Base-by-base conservation (phyloP, 2,797 vertebrate species). In the Semaprochilodus insignis region DNA sequence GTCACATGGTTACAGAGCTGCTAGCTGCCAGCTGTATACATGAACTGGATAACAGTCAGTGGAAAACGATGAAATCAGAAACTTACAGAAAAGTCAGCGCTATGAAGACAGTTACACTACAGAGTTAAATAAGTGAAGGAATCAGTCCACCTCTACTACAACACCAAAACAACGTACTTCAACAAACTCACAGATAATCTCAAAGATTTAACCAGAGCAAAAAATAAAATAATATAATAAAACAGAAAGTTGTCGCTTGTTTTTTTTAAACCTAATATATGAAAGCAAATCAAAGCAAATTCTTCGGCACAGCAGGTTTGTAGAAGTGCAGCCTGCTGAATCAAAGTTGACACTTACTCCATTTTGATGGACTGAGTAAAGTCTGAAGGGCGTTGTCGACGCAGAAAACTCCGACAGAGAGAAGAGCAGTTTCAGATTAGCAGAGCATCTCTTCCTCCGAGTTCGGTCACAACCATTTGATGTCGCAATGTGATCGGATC, bases 271-370 rank as follows among this genome's bases (percentile, higher is more conserved):
- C 14, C 52, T 34, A 31, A 31, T 31, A 10, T 25, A 71, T 6
- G 7, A 16, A 17, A 1, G 15, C 27, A 59, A 48, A 72, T 51
- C 5, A 25, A 62, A 27, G 8, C 76, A 72, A 23, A 60, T 34
- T 25, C 81, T 67, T 82, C 31, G 0, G 1, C 8, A 48, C 44
- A 48, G 44, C 10, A 2, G 5, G 44, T 48, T 48, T 48, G 8
- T 48, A 13, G 44, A 48, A 48, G 17, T 71, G 51, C 69, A 52
- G n/a, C 52, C 72, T 21, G 21, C 21, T 67, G 44, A 83, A 74
- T 83, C 66, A 78, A 84, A 82, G 83, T 75, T 77, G 34, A 77
- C 83, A 90, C 89, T 90, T 86, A 90, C 89, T 89, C 89, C 89
- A 90, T 90, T 65, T 82, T 90, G 87, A 74, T 69, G 85, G 63